Base-by-base conservation (phyloP, 2,888 invertebrate genomes). In the Scrobipalpa atriplicella region DNA sequence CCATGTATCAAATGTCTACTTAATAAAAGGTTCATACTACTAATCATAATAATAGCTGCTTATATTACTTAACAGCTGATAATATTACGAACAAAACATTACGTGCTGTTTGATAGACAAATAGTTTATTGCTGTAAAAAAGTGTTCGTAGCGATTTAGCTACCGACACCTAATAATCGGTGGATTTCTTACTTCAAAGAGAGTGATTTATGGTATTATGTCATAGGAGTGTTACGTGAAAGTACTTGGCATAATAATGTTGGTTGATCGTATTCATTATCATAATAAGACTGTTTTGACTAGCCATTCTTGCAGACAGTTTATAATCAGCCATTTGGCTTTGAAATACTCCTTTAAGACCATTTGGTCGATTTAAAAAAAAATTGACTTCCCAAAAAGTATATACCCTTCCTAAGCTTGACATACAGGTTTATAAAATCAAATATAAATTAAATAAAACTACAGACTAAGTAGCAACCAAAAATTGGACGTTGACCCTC, bases 71-170 rank as follows among this genome's bases (percentile, higher is more conserved):
- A 58, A 58, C 36, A 38, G 38, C 38, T 38, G 16, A 9, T 58
- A 38, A 58, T 58, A 29, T 36, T 38, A 58, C 38, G 9, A 29
- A 38, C 36, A 29, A 52, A 58, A n/a, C 36, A n/a, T 58, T 38
- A 58, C 58, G 58, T 58, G 58, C 38, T 0, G 58, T 58, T 58
- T 58, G 58, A 58, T 58, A 29, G 58, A 58, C 62, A 62, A 62
- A 62, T 43, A 11, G 41, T 43, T 62, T 62, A 43, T 19, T 13
- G 19, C 21, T 8, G 18, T 21, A 39, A 43, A 43, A 62, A 18
- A 60, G 8, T 11, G 10, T 16, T 38, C 36, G 11, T 3, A 21
- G 16, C 18, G 18, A 19, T 54, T 54, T 54, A 54, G 54, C 21
- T 54, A 21, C 54, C 54, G 54, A 54, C 21, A 54, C 54, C 21